Percentiles rank a stretch among this genome's conserved stretches.
phyloP scores from a whole-genome alignment of 2,113 vertebrate genomes.

The Aplodontia rufa region DNA sequence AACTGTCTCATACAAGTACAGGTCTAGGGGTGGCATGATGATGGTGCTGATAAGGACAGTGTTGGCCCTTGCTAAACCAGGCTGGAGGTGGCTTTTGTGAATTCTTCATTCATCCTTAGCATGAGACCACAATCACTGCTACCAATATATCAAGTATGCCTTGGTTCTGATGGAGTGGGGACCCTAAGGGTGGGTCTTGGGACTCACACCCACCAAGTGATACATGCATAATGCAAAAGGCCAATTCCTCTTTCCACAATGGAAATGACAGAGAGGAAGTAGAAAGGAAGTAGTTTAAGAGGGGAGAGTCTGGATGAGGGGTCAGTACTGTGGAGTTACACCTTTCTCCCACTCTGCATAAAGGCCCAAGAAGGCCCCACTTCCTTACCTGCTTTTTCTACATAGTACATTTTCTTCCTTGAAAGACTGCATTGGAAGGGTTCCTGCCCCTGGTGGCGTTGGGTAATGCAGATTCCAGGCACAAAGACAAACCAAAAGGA shows the following conservation, averaged over 20 bases:
- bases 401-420: not conserved
- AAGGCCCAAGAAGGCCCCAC: not conserved
- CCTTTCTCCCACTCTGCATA: not conserved
- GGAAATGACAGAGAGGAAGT: not conserved
- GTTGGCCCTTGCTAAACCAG: not conserved
- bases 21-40: fast-evolving
- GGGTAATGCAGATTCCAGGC: not conserved
- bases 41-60: not conserved
- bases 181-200: not conserved
- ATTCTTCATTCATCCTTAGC: not conserved
- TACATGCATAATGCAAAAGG: not conserved
- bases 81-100: not conserved
- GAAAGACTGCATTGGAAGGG: not conserved
- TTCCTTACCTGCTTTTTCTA: not conserved
- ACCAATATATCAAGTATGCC: not conserved
- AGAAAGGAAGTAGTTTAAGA: not conserved
- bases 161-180: not conserved
- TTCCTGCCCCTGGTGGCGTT: not conserved
- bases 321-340: not conserved
- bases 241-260: not conserved
- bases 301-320: not conserved
- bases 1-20: not conserved
- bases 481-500: not conserved
- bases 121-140: not conserved
- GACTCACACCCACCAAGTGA: not conserved